phyloP scores from a whole-genome alignment of 2,888 invertebrate species.

The Marasmarcha lunaedactyla region DNA sequence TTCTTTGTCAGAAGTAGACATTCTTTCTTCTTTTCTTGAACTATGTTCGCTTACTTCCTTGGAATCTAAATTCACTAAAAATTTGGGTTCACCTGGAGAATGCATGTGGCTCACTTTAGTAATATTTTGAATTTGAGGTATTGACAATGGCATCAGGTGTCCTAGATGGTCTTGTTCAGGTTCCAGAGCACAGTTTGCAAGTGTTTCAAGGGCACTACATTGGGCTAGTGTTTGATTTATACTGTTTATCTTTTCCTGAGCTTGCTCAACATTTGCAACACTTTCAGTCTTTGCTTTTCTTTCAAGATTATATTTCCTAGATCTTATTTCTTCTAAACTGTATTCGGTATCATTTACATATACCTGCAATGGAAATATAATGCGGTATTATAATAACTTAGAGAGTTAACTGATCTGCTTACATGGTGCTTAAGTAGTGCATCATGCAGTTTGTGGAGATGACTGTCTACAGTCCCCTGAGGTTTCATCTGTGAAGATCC shows the following conservation, averaged over 20 bases:
- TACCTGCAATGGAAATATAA: no score
- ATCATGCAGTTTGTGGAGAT: no score
- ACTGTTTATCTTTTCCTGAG: conserved; percentile 34
- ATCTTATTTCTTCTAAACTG: conserved; percentile 83
- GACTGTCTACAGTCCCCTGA: no score
- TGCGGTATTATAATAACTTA: background rate
- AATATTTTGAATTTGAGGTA: conserved; percentile 56
- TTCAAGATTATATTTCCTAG: conserved; percentile 65
- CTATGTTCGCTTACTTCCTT: conserved; percentile 55
- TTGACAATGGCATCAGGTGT: conserved; percentile 53
- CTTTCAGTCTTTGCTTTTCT: conserved; percentile 37
- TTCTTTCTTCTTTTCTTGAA: conserved; percentile 40
- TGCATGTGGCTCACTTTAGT: conserved; percentile 61
- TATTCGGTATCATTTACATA: conserved; percentile 73
- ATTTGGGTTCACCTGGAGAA: conserved; percentile 60
- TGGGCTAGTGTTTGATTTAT: conserved; percentile 56
- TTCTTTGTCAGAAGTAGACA: conserved; percentile 34
- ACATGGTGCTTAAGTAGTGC: no score
- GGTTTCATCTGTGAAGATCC: no score
- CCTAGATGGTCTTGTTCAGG: conserved; percentile 56
- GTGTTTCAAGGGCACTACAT: conserved; percentile 58
- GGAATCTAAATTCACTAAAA: conserved; percentile 57
- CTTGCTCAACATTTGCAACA: conserved; percentile 23
- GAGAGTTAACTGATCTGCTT: no score
- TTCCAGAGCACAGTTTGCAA: conserved; percentile 61